phyloP scores from a whole-genome alignment of 2,113 vertebrate species.

The Halichoerus grypus region DNA sequence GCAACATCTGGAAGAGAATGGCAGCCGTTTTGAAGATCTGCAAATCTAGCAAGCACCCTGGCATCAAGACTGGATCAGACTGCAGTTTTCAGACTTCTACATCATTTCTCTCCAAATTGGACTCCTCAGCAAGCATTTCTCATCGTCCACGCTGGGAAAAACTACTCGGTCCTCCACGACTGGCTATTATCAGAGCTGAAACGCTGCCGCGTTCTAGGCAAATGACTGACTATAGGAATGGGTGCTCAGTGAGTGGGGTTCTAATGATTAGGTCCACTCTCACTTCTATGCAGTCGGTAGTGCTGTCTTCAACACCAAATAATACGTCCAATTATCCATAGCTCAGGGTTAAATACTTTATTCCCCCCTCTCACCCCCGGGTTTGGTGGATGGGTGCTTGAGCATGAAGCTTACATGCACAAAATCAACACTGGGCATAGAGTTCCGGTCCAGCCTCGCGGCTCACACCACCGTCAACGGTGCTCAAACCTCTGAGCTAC shows the following conservation, averaged over 20 bases:
- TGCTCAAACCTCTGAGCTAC: not conserved
- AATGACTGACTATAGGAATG: not conserved
- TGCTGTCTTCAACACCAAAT: not conserved
- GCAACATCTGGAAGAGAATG: not conserved
- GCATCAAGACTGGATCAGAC: not conserved
- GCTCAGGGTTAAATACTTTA: slow-evolving; percentile 5
- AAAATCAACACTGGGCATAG: not conserved
- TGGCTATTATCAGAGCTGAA: not conserved
- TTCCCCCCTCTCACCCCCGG: not conserved
- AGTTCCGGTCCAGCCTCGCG: not conserved
- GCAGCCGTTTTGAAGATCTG: not conserved
- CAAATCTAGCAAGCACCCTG: not conserved
- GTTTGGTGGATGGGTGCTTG: not conserved
- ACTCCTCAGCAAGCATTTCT: not conserved
- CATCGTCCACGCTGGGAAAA: not conserved
- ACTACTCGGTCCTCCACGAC: not conserved
- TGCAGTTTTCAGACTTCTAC: not conserved
- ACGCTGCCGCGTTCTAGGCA: not conserved
- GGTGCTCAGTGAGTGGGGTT: not conserved
- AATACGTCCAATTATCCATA: not conserved
- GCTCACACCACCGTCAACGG: not conserved
- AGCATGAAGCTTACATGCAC: not conserved
- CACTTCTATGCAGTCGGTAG: not conserved
- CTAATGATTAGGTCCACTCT: not conserved
- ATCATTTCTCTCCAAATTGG: not conserved